A percentile compares a stretch with the other conserved stretches of the same genome.
phyloP scores from a whole-genome alignment of 1,140 invertebrate species.

The Rhyzopertha dominica region DNA sequence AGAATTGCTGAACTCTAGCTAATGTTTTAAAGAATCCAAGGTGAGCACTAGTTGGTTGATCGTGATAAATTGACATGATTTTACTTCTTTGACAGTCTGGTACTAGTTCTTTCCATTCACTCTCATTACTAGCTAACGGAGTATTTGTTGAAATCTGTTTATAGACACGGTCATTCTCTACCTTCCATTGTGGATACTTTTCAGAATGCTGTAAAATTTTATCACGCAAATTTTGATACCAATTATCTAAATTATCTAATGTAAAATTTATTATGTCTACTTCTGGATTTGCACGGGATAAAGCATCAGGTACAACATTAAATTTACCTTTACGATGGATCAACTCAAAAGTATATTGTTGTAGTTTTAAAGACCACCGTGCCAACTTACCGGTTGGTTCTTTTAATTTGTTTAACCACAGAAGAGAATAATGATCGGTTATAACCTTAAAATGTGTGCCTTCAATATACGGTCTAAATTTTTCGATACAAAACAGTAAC shows the following conservation, averaged over 20 bases:
- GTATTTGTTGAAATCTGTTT: not conserved
- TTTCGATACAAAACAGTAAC: conserved; percentile 44
- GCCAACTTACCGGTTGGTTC: conserved; percentile 45
- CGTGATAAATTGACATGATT: not conserved
- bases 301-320: conserved; percentile 40
- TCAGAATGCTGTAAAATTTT: too few species aligned
- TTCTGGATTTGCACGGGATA: conserved; percentile 26
- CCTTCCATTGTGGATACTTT: too few species aligned
- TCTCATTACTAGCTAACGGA: not conserved
- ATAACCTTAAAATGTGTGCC: conserved; percentile 45
- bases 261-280: too few species aligned
- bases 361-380: conserved; percentile 43
- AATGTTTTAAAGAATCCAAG: conserved; percentile 7
- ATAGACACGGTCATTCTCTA: too few species aligned
- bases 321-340: conserved; percentile 35
- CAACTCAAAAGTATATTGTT: conserved; percentile 42
- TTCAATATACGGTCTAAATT: conserved; percentile 46
- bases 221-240: too few species aligned
- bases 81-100: not conserved
- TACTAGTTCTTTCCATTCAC: not conserved
- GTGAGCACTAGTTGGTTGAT: not conserved
- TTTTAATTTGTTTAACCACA: conserved; percentile 46
- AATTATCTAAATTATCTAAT: too few species aligned
- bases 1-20: not conserved
- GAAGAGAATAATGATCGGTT: conserved; percentile 48